phyloP scores from a whole-genome alignment of 2,797 vertebrate genomes.

The Cryptoblepharus egeriae region DNA sequence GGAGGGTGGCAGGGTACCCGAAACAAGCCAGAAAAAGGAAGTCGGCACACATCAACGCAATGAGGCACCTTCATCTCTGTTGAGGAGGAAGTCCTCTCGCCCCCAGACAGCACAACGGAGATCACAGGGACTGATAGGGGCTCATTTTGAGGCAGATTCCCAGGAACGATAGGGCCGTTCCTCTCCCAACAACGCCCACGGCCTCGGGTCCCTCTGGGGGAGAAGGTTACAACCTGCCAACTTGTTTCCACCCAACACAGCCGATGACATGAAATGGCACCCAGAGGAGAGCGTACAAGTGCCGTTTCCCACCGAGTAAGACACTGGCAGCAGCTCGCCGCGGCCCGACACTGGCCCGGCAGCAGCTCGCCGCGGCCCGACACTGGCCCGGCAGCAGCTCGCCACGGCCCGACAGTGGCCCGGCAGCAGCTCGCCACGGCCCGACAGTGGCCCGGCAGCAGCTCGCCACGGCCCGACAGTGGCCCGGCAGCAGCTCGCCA shows the following conservation, averaged over 20 bases:
- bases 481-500: no score
- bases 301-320: no score
- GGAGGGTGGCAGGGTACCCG: neutral
- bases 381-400: no score
- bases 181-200: neutral
- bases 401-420: no score
- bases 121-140: neutral
- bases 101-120: constrained; percentile 1
- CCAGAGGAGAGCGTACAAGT: neutral
- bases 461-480: no score
- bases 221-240: neutral
- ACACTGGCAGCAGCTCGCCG: no score
- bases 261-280: neutral
- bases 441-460: no score
- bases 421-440: no score
- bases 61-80: neutral
- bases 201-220: neutral
- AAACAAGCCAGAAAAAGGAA: neutral
- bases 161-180: constrained; percentile 2
- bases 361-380: no score
- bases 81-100: constrained; percentile 33
- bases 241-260: neutral
- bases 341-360: no score
- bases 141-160: constrained; percentile 1
- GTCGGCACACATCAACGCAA: neutral